phyloP scores from a whole-genome alignment of 1,140 invertebrate species.

The Copidosoma floridanum region DNA sequence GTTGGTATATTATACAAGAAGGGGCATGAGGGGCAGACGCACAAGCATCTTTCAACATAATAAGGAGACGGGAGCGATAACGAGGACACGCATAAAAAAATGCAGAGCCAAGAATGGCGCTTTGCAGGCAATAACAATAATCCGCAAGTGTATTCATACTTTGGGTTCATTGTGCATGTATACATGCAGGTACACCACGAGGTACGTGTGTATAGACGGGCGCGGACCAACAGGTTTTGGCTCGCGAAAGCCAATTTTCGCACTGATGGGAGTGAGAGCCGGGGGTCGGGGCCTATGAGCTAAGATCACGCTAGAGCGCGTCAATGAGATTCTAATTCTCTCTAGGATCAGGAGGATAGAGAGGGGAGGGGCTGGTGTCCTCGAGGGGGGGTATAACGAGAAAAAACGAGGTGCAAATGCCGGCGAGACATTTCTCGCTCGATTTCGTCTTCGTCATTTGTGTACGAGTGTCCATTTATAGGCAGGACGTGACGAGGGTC shows the following conservation, averaged over 20 bases:
- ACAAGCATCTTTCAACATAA: too few species aligned
- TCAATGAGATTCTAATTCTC: constrained; percentile 22
- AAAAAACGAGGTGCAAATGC: neutral
- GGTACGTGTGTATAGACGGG: neutral
- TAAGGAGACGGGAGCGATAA: too few species aligned
- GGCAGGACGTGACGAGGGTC: too few species aligned
- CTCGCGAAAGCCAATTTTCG: constrained; percentile 11
- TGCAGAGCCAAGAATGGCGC: too few species aligned
- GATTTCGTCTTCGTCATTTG: constrained; percentile 12
- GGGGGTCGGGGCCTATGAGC: neutral
- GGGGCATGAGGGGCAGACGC: neutral
- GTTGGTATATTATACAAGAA: too few species aligned
- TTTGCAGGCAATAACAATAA: constrained; percentile 19
- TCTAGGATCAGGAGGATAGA: too few species aligned
- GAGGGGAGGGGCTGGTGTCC: neutral
- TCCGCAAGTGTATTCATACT: constrained; percentile 7
- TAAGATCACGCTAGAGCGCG: constrained; percentile 2
- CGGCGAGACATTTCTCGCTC: constrained; percentile 21
- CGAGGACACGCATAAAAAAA: too few species aligned
- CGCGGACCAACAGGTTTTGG: constrained; percentile 10
- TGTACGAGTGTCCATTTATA: too few species aligned
- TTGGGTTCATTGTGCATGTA: too few species aligned
- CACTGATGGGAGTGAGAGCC: neutral
- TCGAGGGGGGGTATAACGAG: neutral
- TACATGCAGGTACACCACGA: neutral